Conservation (phyloP, 2,797 vertebrate genomes). For the Pelodytes ibericus region DNA sequence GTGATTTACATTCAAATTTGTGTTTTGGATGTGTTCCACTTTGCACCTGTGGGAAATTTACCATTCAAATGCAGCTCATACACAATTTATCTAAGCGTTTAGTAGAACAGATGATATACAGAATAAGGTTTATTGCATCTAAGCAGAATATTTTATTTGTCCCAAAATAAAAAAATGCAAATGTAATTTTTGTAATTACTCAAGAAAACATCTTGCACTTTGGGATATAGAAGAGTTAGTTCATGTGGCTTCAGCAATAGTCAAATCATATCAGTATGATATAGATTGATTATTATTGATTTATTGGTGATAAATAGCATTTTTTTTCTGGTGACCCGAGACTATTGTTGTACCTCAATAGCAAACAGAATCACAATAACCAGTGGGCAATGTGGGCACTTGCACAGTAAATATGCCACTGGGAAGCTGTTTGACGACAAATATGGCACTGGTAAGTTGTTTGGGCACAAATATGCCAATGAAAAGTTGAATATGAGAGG, state of each 20-base stretch:
- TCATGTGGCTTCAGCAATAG: not conserved
- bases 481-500: too few relatives aligned
- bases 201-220: not conserved
- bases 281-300: not conserved
- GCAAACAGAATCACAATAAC: too few relatives aligned
- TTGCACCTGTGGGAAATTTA: constrained; percentile 41
- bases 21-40: constrained; percentile 33
- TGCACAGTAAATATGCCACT: too few relatives aligned
- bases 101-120: constrained; percentile 27
- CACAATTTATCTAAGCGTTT: constrained; percentile 45
- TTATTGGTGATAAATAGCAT: not conserved
- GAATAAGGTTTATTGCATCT: constrained; percentile 2
- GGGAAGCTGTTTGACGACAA: too few relatives aligned
- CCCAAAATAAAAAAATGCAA: constrained; percentile 26
- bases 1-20: constrained; percentile 43
- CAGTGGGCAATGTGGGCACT: too few relatives aligned
- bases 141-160: constrained; percentile 14
- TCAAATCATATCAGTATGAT: not conserved
- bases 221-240: too few relatives aligned
- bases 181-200: not conserved
- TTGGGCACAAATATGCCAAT: too few relatives aligned
- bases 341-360: too few relatives aligned
- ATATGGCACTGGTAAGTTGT: too few relatives aligned
- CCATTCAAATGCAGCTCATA: constrained; percentile 35
- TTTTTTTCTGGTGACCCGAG: too few relatives aligned